Base-by-base conservation (phyloP, 2,113 vertebrate species). In the Felis chaus region DNA sequence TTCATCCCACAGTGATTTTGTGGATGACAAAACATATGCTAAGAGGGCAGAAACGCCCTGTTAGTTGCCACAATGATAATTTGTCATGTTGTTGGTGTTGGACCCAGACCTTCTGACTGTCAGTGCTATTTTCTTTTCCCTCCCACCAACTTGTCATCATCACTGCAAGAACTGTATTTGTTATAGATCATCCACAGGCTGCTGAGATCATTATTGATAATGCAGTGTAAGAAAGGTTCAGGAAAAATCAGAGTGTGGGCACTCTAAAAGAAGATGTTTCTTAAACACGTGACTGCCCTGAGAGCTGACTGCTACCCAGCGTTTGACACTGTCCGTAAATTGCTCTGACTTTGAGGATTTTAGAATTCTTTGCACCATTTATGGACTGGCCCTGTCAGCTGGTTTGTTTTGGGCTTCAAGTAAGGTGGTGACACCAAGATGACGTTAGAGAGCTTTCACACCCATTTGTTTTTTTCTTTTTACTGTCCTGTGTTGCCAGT, bases 261-360 rank as follows among this genome's bases (percentile, higher is more conserved):
- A 82, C 88, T 3, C 1, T 90, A 95, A 92, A 73, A 11, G 41
- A 95, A 9, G 14, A n/a, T 41, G 7, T 98, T 45, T 97, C 74
- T 92, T 76, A 76, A 96, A 90, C 11, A 74, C 69, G 91, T 95
- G 16, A 25, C 85, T 3, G 57, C 29, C 71, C 82, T 68, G 53
- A 97, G 61, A 68, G 45, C 55, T 16, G 48, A 45, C 57, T 91
- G 25, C 39, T 79, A 76, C 33, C 83, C n/a, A 71, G 23, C 19
- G 71, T 98, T 98, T 96, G 65, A 94, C 57, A 87, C 96, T 96
- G 85, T 84, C 41, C 57, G n/a, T 81, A 71, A 87, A 23, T 94
- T 97, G 7, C 95, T 97, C 90, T 95, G 36, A 86, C 19, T 96
- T 96, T 31, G 3, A 82, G 84, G 68, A 63, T 96, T 85, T 55